Conservation (phyloP, 1,140 invertebrate genomes). For the Brachionus plicatilis region DNA sequence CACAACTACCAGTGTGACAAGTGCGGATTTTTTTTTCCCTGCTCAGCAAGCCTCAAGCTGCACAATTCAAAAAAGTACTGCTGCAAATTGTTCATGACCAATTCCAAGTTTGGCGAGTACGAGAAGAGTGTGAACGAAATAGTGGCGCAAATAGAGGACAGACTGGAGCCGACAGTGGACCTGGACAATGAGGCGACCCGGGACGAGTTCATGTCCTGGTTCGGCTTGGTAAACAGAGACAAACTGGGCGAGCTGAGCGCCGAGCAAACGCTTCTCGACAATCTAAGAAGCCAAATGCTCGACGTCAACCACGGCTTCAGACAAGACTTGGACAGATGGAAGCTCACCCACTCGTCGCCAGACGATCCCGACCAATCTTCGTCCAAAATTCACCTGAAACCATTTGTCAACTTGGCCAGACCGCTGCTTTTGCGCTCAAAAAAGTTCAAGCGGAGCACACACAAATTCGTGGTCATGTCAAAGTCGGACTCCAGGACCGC, state of each 20-base stretch:
- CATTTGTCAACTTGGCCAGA: constrained; percentile 25
- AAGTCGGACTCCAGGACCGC: not conserved
- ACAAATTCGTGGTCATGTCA: not conserved
- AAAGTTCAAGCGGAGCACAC: not conserved
- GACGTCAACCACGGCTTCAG: constrained; percentile 17
- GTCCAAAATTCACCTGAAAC: constrained; percentile 25
- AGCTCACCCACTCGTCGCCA: not conserved
- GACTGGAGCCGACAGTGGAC: not conserved
- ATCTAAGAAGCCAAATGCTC: constrained; percentile 7
- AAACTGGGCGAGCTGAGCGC: not conserved
- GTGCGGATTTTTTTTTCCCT: constrained; percentile 29
- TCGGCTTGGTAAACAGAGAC: not conserved
- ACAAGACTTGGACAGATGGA: constrained; percentile 15
- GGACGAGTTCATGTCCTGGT: constrained; percentile 10
- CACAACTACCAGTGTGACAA: constrained; percentile 22
- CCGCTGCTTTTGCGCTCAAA: constrained; percentile 13
- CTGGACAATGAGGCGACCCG: not conserved
- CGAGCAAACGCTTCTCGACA: not conserved
- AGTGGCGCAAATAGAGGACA: not conserved
- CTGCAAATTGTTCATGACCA: constrained; percentile 37
- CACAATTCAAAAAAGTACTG: not conserved
- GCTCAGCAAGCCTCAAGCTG: not conserved
- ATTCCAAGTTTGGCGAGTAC: constrained; percentile 21
- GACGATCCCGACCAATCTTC: not conserved
- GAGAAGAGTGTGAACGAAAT: not conserved